Conservation (phyloP, 2,113 vertebrate genomes). For the Pelecanoides urinatrix region DNA sequence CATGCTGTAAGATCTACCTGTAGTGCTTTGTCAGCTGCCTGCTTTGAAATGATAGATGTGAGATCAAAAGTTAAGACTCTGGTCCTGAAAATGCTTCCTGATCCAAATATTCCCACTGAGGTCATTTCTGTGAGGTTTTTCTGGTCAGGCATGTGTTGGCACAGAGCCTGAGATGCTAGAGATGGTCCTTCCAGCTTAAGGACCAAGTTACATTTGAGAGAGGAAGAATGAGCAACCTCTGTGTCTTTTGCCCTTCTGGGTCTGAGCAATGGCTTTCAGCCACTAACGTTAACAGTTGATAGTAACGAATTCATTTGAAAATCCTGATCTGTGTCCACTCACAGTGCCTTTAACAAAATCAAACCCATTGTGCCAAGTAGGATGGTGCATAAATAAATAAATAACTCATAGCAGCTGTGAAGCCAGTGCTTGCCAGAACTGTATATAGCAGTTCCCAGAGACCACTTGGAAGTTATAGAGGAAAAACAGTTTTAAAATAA, state of each 20-base stretch:
- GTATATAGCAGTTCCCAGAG: slow-evolving; percentile 3
- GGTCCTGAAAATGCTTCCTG: neutral
- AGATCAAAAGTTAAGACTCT: neutral
- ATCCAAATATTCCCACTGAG: neutral
- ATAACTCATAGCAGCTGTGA: slow-evolving; percentile 23
- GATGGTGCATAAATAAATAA: slow-evolving; percentile 16
- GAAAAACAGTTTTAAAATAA: slow-evolving; percentile 27
- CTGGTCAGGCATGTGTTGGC: neutral
- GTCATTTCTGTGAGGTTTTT: neutral
- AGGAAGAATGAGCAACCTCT: neutral
- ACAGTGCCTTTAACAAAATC: slow-evolving; percentile 32
- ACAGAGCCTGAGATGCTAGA: neutral
- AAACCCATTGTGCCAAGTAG: neutral
- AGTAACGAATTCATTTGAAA: neutral
- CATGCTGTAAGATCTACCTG: neutral
- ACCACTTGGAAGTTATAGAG: neutral
- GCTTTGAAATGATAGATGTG: neutral
- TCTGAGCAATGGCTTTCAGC: neutral
- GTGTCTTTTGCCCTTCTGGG: neutral
- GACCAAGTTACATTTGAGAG: neutral
- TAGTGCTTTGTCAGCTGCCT: neutral
- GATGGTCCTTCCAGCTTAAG: neutral
- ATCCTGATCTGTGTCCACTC: neutral
- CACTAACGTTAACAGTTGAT: neutral
- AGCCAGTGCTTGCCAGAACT: neutral